phyloP scores from a whole-genome alignment of 1,140 invertebrate genomes.

The Leguminivora glycinivorella region DNA sequence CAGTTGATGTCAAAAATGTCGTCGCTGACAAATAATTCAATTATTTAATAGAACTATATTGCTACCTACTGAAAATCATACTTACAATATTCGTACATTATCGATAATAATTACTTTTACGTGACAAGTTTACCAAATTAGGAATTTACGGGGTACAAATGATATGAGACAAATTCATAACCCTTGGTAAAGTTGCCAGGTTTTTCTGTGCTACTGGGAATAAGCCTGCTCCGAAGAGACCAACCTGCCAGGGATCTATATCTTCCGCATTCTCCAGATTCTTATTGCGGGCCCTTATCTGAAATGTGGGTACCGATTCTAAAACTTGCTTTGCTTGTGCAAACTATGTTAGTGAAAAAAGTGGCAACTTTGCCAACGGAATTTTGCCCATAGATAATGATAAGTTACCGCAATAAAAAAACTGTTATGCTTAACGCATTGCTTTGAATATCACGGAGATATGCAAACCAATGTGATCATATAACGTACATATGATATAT shows the following conservation, averaged over 20 bases:
- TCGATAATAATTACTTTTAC: neutral
- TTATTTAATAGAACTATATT: too few relatives aligned
- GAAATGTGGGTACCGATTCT: constrained; percentile 45
- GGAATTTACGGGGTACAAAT: neutral
- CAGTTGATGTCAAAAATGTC: neutral
- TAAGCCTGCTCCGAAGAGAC: constrained; percentile 35
- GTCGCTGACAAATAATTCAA: too few relatives aligned
- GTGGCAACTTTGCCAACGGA: neutral
- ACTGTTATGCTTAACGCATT: too few relatives aligned
- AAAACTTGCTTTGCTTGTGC: constrained; percentile 8
- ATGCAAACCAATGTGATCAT: neutral
- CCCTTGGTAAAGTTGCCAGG: constrained; percentile 23
- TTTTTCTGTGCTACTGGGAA: neutral
- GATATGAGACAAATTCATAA: too few relatives aligned
- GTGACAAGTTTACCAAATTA: neutral
- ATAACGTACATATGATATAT: neutral
- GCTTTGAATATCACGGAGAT: neutral
- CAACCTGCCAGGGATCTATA: constrained; percentile 65
- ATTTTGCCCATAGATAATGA: neutral
- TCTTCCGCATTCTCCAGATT: constrained; percentile 68
- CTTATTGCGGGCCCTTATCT: constrained; percentile 57
- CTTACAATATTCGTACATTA: neutral
- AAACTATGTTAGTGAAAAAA: neutral
- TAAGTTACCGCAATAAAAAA: neutral
- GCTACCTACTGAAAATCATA: too few relatives aligned